Conservation (phyloP, 2,797 vertebrate genomes). For the Lateolabrax maculatus region DNA sequence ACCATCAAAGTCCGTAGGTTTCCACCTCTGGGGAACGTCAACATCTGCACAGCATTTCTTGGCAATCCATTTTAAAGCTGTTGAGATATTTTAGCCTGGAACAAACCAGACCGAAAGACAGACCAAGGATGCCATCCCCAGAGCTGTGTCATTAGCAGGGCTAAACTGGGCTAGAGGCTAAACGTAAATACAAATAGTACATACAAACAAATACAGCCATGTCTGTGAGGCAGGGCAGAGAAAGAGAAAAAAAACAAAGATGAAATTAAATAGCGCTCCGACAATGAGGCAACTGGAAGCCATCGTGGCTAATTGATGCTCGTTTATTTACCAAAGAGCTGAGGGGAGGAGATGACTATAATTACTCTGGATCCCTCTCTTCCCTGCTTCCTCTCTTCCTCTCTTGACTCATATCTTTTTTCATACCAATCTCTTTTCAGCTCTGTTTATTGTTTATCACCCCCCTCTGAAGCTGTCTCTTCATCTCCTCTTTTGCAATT, state of each 20-base stretch:
- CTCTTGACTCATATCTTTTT: slow-evolving; percentile 27
- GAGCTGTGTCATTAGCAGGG: not conserved
- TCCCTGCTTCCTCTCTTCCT: slow-evolving; percentile 17
- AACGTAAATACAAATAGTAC: not conserved
- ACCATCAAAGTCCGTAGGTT: not conserved
- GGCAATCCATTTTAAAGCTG: not conserved
- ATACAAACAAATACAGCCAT: not conserved
- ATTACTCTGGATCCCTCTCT: slow-evolving; percentile 54
- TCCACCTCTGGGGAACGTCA: not conserved
- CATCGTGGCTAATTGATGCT: slow-evolving; percentile 67
- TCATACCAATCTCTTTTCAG: slow-evolving; percentile 31
- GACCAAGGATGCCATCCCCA: not conserved
- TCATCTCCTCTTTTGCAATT: slow-evolving; percentile 48
- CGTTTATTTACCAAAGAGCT: slow-evolving; percentile 69
- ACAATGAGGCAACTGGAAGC: slow-evolving; percentile 58
- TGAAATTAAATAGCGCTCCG: slow-evolving; percentile 55
- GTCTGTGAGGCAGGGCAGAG: not conserved
- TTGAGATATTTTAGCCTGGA: not conserved
- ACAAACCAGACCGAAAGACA: not conserved
- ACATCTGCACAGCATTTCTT: not conserved
- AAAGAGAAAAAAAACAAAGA: slow-evolving; percentile 11
- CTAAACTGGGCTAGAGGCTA: not conserved
- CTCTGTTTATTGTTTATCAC: slow-evolving; percentile 49
- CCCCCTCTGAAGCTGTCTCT: slow-evolving; percentile 13
- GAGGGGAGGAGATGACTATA: slow-evolving; percentile 58